Base-by-base conservation (phyloP, 2,888 invertebrate species). In the Lochmaea capreae region DNA sequence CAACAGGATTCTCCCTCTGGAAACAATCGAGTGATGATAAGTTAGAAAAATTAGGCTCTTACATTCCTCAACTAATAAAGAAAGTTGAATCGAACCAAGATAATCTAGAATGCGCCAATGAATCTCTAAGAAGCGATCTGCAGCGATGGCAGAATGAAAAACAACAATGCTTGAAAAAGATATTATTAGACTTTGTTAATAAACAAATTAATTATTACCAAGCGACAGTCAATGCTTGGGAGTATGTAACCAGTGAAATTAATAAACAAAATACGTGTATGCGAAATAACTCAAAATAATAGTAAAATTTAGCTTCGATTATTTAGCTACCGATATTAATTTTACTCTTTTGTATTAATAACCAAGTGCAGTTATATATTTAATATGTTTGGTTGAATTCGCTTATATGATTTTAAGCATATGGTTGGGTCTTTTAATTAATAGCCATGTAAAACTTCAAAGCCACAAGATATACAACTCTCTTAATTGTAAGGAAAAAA, bases 81-180 rank as follows among this genome's bases (percentile, higher is more conserved):
- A 88, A 88, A 69, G 88, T 88, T 0, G 90, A 90, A 81, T 83
- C 87, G 2, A 83, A 89, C 65, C 91, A 91, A 83, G 93, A 93
- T 84, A 90, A 89, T 80, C 86, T 92, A 62, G 92, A 92, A 83
- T 92, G 92, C 81, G 92, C 93, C 0, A 93, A 93, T 83, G 92
- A 92, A 83, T 91, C 92, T 82, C 85, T 93, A 42, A 87, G 91
- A 67, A 91, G 92, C 58, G 93, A 93, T 84, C 85, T 93, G 74
- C 90, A 92, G 67, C 87, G 92, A 72, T 93, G 93, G 93, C 90
- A 92, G 77, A 82, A 87, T 46, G 92, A 91, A 78, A 93, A 93
- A 82, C 90, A 90, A 74, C 86, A 88, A 46, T 92, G 92, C 84
- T 84, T 93, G 67, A 92, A 91, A 82, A 89, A 89, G 76, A 89